Evolutionary conservation across 2,797 vertebrate species (phyloP).

Genomic region (Amphiprion clarkii): DNA sequence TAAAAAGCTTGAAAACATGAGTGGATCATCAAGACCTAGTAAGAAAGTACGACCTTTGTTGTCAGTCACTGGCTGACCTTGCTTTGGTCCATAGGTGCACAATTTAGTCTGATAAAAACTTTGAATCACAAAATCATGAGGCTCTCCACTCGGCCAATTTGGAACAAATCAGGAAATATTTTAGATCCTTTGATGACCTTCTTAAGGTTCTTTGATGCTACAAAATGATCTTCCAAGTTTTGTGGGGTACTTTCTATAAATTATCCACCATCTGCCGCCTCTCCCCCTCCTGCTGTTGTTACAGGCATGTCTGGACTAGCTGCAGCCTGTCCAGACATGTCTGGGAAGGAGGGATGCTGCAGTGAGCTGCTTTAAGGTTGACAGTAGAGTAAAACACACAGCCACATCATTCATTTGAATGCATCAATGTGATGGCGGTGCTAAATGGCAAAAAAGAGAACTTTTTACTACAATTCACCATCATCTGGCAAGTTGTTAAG

Average conservation of each 20-base stretch:
- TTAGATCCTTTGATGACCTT: too few species aligned
- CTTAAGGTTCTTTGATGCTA: too few species aligned
- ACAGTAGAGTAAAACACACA: background rate
- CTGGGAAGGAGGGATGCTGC: background rate
- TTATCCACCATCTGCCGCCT: background rate
- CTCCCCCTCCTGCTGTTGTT: conserved; percentile 4
- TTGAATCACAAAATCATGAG: too few species aligned
- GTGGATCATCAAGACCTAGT: background rate
- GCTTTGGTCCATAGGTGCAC: background rate
- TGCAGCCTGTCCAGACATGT: conserved; percentile 1
- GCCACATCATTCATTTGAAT: background rate
- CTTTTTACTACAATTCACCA: background rate
- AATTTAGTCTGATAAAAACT: too few species aligned
- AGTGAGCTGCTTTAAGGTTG: background rate
- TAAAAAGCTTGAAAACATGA: too few species aligned
- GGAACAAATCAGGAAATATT: too few species aligned
- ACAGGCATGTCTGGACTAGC: conserved; percentile 5
- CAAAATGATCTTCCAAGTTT: background rate
- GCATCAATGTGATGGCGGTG: background rate
- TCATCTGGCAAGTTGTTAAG: background rate
- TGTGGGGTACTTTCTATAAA: background rate
- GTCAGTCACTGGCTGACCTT: background rate
- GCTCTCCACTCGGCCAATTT: too few species aligned
- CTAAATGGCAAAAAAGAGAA: background rate
- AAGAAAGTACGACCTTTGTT: background rate